Evolutionary conservation across 2,113 vertebrate species (phyloP), one percentile per base, ranked within the genome.

Genomic region (Pao palembangensis): DNA sequence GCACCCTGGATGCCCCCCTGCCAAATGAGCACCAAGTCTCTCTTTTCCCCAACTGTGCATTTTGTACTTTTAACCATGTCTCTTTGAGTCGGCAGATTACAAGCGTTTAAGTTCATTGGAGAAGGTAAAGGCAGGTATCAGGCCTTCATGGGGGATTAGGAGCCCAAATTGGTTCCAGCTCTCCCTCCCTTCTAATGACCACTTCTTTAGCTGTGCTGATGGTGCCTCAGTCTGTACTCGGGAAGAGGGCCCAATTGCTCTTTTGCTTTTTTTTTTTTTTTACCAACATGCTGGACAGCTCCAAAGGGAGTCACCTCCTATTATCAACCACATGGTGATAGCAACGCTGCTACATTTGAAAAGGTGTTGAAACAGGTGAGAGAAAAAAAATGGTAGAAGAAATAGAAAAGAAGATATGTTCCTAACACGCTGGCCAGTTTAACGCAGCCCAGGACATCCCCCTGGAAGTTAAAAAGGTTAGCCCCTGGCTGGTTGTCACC

Each of bases 111-210:
- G 90, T 92, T 93, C 94, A 94, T 92, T 92, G 89, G 91, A 89
- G 86, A 95, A 94, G 88, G 88, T 89, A 91, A 90, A 91, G 93
- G 91, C 92, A 94, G 92, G 95, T 95, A 95, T 93, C 93, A 86
- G 91, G 82, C 82, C 85, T 90, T 87, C 88, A 88, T 80, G 85
- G 86, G 87, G 92, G 92, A 95, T 96, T 95, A 93, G 91, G 87
- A 89, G 81, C 84, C 86, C 84, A 98, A 98, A 98, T 96, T 95
- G 94, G 93, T 95, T 95, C 94, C 95, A 98, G 95, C 91, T 92
- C 93, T 92, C 17, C 75, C 82, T 84, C 69, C 82, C 74, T 83
- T 89, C 90, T 91, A 91, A 91, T 91, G 90, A 90, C 86, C 86
- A 75, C 71, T 85, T 74, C 80, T 80, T 61, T 68, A 67, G 73